phyloP scores from a whole-genome alignment of 2,113 vertebrate species.

The Amia ocellicauda region DNA sequence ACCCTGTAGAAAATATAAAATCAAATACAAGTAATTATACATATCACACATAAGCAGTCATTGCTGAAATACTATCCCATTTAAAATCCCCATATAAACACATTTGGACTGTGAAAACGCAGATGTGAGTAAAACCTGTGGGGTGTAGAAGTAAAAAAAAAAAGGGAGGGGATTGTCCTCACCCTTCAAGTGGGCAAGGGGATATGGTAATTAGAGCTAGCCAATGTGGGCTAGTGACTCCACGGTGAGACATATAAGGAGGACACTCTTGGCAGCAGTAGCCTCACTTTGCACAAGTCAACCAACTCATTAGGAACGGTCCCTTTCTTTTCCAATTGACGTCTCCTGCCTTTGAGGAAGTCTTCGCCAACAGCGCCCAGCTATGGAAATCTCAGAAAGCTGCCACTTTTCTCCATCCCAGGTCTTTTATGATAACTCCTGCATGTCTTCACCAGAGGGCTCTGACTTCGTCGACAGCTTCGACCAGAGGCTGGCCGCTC shows the following conservation, averaged over 20 bases:
- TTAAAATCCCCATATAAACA: too few relatives aligned
- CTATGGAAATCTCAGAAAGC: slow-evolving; percentile 76
- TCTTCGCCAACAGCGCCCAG: slow-evolving; percentile 4
- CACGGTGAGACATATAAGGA: slow-evolving; percentile 76
- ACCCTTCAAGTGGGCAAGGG: slow-evolving; percentile 64
- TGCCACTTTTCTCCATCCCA: slow-evolving; percentile 82
- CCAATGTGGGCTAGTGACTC: slow-evolving; percentile 75
- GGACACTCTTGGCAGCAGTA: slow-evolving; percentile 61
- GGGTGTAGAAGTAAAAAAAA: slow-evolving; percentile 45
- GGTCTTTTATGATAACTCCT: slow-evolving; percentile 82
- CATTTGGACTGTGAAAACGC: slow-evolving; percentile 42
- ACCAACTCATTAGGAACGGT: slow-evolving; percentile 50
- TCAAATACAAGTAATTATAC: too few relatives aligned
- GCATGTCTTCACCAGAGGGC: slow-evolving; percentile 79
- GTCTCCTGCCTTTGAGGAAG: slow-evolving; percentile 13
- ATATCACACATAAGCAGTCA: too few relatives aligned
- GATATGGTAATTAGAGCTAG: slow-evolving; percentile 85
- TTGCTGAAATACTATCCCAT: too few relatives aligned
- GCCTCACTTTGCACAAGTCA: slow-evolving; percentile 64
- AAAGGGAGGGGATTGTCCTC: slow-evolving; percentile 48
- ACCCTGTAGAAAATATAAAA: too few relatives aligned
- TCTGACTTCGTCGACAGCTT: slow-evolving; percentile 67
- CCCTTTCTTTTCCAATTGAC: slow-evolving; percentile 38
- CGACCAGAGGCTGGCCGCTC: slow-evolving; percentile 49
- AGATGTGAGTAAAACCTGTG: slow-evolving; percentile 71